Evolutionary conservation across 2,797 vertebrate species (phyloP), one percentile per base, ranked within the genome.

Genomic region (Epinephelus malabaricus): DNA sequence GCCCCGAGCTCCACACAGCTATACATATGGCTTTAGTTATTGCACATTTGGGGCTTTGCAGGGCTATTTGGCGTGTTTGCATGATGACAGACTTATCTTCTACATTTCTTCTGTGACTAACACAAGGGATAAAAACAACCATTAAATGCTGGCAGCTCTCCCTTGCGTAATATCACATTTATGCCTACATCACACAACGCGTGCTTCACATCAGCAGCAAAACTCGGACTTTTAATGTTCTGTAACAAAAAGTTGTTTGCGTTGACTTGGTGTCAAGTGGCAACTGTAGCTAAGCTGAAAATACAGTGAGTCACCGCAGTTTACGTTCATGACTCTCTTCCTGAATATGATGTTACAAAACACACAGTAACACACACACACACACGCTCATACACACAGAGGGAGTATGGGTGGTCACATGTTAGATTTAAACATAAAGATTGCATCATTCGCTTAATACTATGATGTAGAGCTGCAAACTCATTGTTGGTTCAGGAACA

Each of bases 11-110:
- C 60, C 75, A 59, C 74, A 63, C 72, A 54, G 9, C 50, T 54
- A 27, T 54, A 76, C 92, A 93, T 82, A 78, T 94, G 93, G 88
- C 73, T 91, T 81, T 2, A 34, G 84, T 93, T 93, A 93, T 21
- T 71, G 83, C 76, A 74, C 88, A 69, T 89, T 79, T 21, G 40
- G 73, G 73, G 74, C 81, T 87, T 83, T 62, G 69, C 72, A 11
- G 65, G 80, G 74, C 83, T 65, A 60, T 87, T 71, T 82, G 88
- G 69, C 69, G 3, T 72, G 82, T 88, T 90, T 88, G 86, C 81
- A 72, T 68, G 74, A 90, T 85, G 89, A 88, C 87, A 87, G 86
- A 86, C 76, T 79, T 82, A 90, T 92, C 89, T 78, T 56, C 76
- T 38, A 60, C 86, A 85, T 89, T 91, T 89, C 81, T 87, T 79